These are phyloP conservation scores for Mirza zaza DNA, from an alignment of 2,113 vertebrate genomes.

Conservation along the genomic window DNA sequence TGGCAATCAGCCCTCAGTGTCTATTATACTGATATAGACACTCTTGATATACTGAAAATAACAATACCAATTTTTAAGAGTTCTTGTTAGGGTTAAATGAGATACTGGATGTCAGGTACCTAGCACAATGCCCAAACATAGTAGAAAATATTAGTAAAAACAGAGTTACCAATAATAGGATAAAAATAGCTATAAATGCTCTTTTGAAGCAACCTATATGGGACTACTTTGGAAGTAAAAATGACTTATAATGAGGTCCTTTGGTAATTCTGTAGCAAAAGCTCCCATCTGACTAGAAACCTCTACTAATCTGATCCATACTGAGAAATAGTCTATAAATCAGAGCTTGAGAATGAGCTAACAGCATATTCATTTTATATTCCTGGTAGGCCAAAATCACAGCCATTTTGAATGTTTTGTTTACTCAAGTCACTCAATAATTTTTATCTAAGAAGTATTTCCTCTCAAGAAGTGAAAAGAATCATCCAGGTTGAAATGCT, in stretches of 20 bases:
- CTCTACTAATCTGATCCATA: background rate
- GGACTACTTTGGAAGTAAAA: background rate
- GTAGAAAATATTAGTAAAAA: background rate
- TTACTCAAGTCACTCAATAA: background rate
- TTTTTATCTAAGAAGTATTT: constrained; percentile 6
- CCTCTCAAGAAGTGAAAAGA: constrained; percentile 18
- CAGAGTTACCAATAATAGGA: background rate
- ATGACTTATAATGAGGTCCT: background rate
- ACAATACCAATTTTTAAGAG: background rate
- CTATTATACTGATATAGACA: too few relatives aligned
- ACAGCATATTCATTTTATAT: background rate
- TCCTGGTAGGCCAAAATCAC: background rate
- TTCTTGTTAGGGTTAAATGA: background rate
- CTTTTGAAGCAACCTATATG: background rate
- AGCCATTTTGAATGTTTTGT: background rate
- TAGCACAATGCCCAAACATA: background rate
- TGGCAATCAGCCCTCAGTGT: background rate
- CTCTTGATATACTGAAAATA: background rate
- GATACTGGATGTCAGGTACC: background rate
- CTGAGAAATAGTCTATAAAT: background rate
- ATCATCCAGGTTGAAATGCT: background rate
- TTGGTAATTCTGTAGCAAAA: constrained; percentile 13
- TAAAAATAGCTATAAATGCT: background rate
- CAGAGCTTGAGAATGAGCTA: background rate
- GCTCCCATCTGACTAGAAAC: constrained; percentile 9